A percentile compares a stretch with the other conserved stretches of the same genome.
These are phyloP conservation scores for Polyommatus iphigenia DNA, from an alignment of 2,888 invertebrate genomes.

Conservation along the genomic window DNA sequence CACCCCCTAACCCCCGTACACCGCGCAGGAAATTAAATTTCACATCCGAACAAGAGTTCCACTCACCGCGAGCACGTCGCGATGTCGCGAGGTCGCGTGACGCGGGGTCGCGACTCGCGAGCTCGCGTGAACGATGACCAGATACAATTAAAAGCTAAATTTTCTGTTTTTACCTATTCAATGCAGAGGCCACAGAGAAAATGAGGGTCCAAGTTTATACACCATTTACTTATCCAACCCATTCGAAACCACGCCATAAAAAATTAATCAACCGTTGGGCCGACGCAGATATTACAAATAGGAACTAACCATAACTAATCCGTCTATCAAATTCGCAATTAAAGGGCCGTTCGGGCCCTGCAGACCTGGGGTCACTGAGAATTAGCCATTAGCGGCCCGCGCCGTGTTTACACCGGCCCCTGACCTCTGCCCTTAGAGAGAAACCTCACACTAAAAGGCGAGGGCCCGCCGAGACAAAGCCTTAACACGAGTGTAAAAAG, in stretches of 20 bases:
- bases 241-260: neutral
- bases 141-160: neutral
- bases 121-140: slow-evolving; percentile 4
- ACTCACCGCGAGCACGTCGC: slow-evolving; percentile 53
- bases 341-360: slow-evolving; percentile 74
- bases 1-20: slow-evolving; percentile 58
- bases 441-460: slow-evolving; percentile 80
- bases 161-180: too few species aligned
- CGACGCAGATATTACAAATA: slow-evolving; percentile 37
- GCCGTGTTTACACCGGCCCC: slow-evolving; percentile 81
- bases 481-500: slow-evolving; percentile 56
- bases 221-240: neutral
- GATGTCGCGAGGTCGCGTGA: slow-evolving; percentile 13
- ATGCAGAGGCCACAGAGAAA: too few species aligned
- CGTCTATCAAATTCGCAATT: slow-evolving; percentile 78
- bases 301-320: slow-evolving; percentile 60
- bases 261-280: slow-evolving; percentile 23
- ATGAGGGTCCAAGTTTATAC: neutral
- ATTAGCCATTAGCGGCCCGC: slow-evolving; percentile 81
- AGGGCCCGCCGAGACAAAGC: slow-evolving; percentile 71
- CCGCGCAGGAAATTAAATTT: slow-evolving; percentile 80
- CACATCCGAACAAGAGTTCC: slow-evolving; percentile 78
- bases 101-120: slow-evolving; percentile 3
- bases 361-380: slow-evolving; percentile 76
- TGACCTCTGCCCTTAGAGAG: slow-evolving; percentile 81